phyloP scores from a whole-genome alignment of 1,140 invertebrate genomes.

The Drosophila repletoides region DNA sequence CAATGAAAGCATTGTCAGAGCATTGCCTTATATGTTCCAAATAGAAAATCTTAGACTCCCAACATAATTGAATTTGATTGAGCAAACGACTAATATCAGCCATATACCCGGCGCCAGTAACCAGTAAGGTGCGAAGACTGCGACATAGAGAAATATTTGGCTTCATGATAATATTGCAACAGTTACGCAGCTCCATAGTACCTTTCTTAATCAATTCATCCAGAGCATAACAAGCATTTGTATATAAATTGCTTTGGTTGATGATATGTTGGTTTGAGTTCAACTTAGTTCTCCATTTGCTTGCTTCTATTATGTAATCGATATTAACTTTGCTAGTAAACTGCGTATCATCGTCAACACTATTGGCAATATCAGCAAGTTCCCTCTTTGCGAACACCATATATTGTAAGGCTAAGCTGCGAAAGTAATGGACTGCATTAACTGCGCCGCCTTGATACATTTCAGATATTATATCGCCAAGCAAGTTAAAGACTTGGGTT shows the following conservation, averaged over 20 bases:
- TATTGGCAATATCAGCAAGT: conserved; percentile 3
- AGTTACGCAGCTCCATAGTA: conserved; percentile 28
- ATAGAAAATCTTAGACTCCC: conserved; percentile 27
- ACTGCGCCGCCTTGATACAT: background rate
- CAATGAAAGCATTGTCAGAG: conserved; percentile 19
- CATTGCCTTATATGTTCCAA: conserved; percentile 24
- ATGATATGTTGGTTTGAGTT: conserved; percentile 6
- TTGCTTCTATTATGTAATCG: conserved; percentile 10
- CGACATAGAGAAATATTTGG: conserved; percentile 37
- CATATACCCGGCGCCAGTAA: conserved; percentile 18
- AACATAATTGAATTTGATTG: conserved; percentile 32
- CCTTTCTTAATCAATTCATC: conserved; percentile 29
- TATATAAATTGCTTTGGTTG: conserved; percentile 17
- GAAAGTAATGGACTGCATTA: background rate
- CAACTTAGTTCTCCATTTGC: conserved; percentile 12
- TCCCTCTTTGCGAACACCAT: background rate
- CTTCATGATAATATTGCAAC: conserved; percentile 46
- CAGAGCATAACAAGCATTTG: conserved; percentile 26
- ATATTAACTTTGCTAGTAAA: conserved; percentile 35
- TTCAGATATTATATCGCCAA: conserved; percentile 11
- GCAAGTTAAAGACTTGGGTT: conserved; percentile 1
- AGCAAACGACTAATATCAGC: conserved; percentile 27
- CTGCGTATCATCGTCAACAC: conserved; percentile 13
- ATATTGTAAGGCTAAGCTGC: background rate
- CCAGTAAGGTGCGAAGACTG: conserved; percentile 13